phyloP scores from a whole-genome alignment of 2,888 invertebrate genomes.

The Cataglyphis albicans region DNA sequence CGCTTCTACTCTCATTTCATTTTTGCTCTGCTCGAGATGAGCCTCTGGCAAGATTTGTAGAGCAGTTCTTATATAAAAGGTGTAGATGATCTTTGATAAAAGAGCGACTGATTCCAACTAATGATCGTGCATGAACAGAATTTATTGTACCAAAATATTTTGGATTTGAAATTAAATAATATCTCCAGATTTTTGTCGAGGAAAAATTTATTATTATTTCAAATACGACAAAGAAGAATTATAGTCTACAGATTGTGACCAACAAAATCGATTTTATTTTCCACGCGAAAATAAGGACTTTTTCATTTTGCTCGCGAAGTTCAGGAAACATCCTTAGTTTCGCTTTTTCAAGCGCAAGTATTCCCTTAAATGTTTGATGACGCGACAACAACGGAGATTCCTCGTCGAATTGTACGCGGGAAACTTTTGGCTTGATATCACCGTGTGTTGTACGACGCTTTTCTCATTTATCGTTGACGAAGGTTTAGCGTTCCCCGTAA shows the following conservation, averaged over 20 bases:
- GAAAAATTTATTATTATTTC: background rate
- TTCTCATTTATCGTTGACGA: slow-evolving; percentile 38
- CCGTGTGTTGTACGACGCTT: background rate
- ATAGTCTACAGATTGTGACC: background rate
- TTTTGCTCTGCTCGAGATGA: background rate
- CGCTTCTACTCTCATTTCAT: background rate
- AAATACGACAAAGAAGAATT: background rate
- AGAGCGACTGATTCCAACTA: background rate
- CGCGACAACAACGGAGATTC: background rate
- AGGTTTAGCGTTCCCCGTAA: slow-evolving; percentile 3
- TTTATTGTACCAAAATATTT: background rate
- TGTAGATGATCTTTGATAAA: background rate
- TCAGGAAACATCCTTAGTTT: background rate
- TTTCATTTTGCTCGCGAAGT: background rate
- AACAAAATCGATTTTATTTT: background rate
- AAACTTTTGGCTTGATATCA: slow-evolving; percentile 15
- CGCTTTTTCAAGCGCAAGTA: background rate
- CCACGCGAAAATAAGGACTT: background rate
- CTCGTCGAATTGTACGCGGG: background rate
- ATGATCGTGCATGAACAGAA: background rate
- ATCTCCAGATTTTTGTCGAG: background rate
- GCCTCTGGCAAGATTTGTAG: background rate
- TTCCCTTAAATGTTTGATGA: background rate
- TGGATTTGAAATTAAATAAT: background rate
- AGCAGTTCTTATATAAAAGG: background rate